A percentile compares a stretch with the other conserved stretches of the same genome.
These are phyloP conservation scores for Amphipyra tragopoginis DNA, from an alignment of 2,888 invertebrate genomes.

Conservation along the genomic window DNA sequence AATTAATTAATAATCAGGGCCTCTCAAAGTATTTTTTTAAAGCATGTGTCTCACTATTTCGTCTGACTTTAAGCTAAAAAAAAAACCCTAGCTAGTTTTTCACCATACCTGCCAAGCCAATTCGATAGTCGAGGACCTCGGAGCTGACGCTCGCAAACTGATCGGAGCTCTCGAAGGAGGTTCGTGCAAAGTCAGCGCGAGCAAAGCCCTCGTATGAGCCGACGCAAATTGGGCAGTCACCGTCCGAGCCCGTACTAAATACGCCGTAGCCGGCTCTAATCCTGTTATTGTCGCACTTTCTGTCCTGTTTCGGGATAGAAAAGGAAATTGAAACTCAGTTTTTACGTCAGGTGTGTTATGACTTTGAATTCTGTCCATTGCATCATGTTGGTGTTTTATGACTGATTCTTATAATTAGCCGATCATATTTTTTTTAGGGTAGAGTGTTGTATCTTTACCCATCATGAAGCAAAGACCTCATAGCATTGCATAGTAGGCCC, in stretches of 20 bases:
- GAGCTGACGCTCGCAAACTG: slow-evolving; percentile 80
- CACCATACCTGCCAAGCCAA: slow-evolving; percentile 82
- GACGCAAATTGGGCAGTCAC: slow-evolving; percentile 86
- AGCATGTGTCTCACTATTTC: too few species aligned
- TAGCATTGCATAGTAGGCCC: too few species aligned
- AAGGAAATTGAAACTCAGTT: neutral
- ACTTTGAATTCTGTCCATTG: too few species aligned
- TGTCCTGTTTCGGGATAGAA: slow-evolving; percentile 62
- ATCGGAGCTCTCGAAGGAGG: slow-evolving; percentile 83
- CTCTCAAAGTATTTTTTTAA: too few species aligned
- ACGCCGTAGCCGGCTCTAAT: slow-evolving; percentile 84
- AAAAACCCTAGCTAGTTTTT: neutral
- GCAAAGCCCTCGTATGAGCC: slow-evolving; percentile 80
- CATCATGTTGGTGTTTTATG: too few species aligned
- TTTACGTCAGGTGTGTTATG: too few species aligned
- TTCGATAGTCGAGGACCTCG: slow-evolving; percentile 79
- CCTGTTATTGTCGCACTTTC: slow-evolving; percentile 84
- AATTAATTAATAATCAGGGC: neutral
- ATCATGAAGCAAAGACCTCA: too few species aligned
- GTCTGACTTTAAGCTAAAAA: too few species aligned
- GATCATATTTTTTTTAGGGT: too few species aligned
- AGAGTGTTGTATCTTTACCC: too few species aligned
- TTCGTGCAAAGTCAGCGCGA: slow-evolving; percentile 83
- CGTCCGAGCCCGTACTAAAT: slow-evolving; percentile 82
- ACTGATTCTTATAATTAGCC: too few species aligned